Evolutionary conservation across 1,140 invertebrate genomes (phyloP), one percentile per base, ranked within the genome.

Genomic region (Eriosoma lanigerum): DNA sequence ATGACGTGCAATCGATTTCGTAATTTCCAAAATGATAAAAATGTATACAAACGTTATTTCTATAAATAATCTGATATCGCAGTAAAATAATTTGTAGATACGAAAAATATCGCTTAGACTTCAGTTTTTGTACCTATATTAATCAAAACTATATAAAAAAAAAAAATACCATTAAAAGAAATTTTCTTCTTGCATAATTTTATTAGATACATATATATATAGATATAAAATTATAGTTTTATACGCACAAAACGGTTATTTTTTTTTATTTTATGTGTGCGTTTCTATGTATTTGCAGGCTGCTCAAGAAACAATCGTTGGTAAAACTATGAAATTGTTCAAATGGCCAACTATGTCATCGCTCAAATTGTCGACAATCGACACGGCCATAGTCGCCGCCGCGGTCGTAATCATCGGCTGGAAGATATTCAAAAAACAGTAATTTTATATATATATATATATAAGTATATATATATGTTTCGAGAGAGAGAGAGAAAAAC

Each of bases 351-450:
- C 60, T 29, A 46, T 76, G 56, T 78, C 56, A n/a, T 29, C 48
- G 54, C 26, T 46, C 17, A n/a, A 60, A 1, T 38, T 38, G 13
- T 78, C 75, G 5, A 62, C 44, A 24, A 62, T 78, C 32, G 56
- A 78, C 21, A 46, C 75, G 56, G 44, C 75, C 1, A 17, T 78
- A 46, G 21, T 78, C 32, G 62, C 75, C 1, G 75, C 75, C 38
- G 58, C 46, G 38, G 60, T 78, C 56, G 56, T 60, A 6, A 29
- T 78, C n/a, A 29, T 78, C 75, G 75, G 75, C 44, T 78, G 38
- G 38, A 78, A 62, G 58, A 78, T 78, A 32, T 62, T 78, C 75
- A 62, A 46, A 13, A 78, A 58, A 48, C 75, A 78, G 44, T 78
- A 78, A 13, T 52, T 58, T 3, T 26, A 17, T 62, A 62, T 32